Evolutionary conservation across 1,140 invertebrate species (phyloP), one percentile per base, ranked within the genome.

Genomic region (Agrypnia vestita): DNA sequence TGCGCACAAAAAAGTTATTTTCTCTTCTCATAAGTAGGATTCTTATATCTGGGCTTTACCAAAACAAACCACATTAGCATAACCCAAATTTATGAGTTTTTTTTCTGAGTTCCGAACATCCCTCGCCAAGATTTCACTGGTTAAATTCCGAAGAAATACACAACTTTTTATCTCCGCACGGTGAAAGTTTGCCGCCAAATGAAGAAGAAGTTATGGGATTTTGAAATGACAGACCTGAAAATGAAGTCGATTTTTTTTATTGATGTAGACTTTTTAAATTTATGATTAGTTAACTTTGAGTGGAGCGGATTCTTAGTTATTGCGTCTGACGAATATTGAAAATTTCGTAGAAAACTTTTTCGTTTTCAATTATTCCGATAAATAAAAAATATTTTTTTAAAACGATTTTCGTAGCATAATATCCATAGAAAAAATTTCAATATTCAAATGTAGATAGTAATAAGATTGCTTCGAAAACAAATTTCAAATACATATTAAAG

Each of bases 61-160:
- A 67, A 79, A 79, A 79, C 53, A 79, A 72, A 59, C 77, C 46
- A 43, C 77, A 79, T 79, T 79, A 79, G 64, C 77, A 79, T 79
- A 79, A 79, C 64, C 51, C 1, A 73, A 79, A 79, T 79, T 79
- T 79, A 79, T 79, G 77, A 72, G 25, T 11, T 0, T 64, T 64
- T 64, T 64, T 64, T 25, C n/a, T 51, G 8, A 35, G 25, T 35
- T 35, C 25, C 1, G 25, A 35, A 35, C 25, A 35, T 35, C 25
- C 25, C 25, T 35, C 25, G 25, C 25, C 25, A 35, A 35, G 25
- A 35, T 35, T 35, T 35, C 25, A 35, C 25, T 6, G 25, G 25
- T 35, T 35, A 35, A 35, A 35, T 19, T 19, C 17, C 21, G 59
- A 15, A 15, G 59, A 25, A 19, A 17, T 11, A 19, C n/a, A 51